phyloP scores from a whole-genome alignment of 2,113 vertebrate genomes.

The Pygoscelis adeliae region DNA sequence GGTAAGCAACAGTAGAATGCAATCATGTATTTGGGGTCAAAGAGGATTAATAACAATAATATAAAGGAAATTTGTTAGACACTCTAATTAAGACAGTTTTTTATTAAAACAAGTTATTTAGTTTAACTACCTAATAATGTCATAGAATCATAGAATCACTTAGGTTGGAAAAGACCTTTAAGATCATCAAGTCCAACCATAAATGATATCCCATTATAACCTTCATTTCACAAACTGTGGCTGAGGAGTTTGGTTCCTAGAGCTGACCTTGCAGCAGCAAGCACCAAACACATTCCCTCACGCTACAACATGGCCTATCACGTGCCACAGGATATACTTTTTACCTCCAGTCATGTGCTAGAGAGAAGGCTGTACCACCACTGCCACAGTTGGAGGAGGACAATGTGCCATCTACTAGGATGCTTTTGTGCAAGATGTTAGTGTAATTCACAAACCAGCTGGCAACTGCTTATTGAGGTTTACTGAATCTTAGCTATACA shows the following conservation, averaged over 20 bases:
- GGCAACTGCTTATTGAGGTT: neutral
- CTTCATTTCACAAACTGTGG: neutral
- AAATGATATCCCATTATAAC: neutral
- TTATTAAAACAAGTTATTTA: neutral
- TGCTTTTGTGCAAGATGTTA: neutral
- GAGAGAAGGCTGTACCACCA: neutral
- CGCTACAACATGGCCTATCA: neutral
- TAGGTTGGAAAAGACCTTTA: no score
- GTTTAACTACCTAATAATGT: neutral
- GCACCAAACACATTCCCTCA: neutral
- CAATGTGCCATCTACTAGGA: neutral
- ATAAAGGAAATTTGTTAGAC: neutral
- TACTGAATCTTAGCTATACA: neutral
- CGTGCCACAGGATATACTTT: neutral
- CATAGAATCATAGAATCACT: no score
- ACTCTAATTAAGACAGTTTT: neutral
- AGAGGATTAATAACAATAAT: neutral
- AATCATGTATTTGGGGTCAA: neutral
- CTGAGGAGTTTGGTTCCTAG: neutral
- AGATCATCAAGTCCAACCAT: no score
- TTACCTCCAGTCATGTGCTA: neutral
- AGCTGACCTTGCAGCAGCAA: neutral
- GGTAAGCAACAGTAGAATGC: neutral
- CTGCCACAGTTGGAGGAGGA: neutral
- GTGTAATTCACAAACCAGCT: neutral